Conservation (phyloP, 2,797 vertebrate genomes). For the Sternotherus odoratus region DNA sequence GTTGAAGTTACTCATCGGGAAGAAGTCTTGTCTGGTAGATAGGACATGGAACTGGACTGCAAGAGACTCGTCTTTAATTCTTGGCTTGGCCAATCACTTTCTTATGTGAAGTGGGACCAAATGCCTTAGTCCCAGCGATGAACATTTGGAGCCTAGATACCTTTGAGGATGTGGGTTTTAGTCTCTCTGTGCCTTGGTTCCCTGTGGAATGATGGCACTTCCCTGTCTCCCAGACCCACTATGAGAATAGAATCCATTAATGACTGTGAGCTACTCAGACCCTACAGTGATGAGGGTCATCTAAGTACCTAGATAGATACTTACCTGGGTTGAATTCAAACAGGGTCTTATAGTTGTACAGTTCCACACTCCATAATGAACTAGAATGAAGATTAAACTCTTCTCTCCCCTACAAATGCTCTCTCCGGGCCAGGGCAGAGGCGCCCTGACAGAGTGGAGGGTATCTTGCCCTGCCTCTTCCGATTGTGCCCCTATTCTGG, state of each 20-base stretch:
- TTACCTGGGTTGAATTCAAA: neutral
- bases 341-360: neutral
- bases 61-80: neutral
- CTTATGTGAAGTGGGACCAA: neutral
- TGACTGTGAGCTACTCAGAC: rapidly evolving
- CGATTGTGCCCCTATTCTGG: neutral
- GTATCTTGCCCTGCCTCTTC: neutral
- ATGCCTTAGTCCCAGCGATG: neutral
- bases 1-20: neutral
- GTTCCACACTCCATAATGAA: rapidly evolving
- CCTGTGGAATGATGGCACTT: rapidly evolving
- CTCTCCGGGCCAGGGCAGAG: neutral
- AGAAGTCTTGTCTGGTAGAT: neutral
- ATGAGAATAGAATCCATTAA: neutral
- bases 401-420: rapidly evolving
- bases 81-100: no score
- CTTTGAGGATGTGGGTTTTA: rapidly evolving
- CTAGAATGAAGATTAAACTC: neutral
- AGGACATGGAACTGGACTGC: neutral
- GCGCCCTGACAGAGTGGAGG: rapidly evolving
- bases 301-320: neutral
- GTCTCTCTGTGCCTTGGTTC: neutral
- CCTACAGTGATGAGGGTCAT: neutral
- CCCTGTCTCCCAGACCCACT: rapidly evolving
- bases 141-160: neutral